Conservation (phyloP, 2,888 invertebrate genomes). For the Rotaria macrura region DNA sequence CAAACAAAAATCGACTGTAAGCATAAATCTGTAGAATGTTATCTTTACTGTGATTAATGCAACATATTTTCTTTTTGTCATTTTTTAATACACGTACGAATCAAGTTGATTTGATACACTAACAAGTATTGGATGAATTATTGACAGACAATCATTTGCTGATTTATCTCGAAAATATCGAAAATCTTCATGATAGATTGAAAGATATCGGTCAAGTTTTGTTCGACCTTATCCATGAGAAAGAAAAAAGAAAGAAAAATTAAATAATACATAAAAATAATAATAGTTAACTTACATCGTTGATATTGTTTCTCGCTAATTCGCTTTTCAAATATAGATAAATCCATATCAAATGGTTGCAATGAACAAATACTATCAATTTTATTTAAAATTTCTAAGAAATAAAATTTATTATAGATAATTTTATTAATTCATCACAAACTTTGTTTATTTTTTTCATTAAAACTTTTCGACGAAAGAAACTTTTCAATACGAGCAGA, state of each 20-base stretch:
- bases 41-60: too few species aligned
- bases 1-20: too few species aligned
- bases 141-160: background rate
- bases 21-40: too few species aligned
- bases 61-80: background rate
- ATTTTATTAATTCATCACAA: background rate
- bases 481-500: background rate
- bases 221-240: background rate
- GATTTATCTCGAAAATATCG: background rate
- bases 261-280: background rate
- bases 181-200: constrained; percentile 6
- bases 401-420: background rate
- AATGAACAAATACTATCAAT: background rate
- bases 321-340: background rate
- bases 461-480: background rate
- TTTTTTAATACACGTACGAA: too few species aligned
- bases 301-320: background rate
- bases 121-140: background rate
- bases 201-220: constrained; percentile 6
- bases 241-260: background rate
- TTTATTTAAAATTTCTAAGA: background rate
- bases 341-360: background rate
- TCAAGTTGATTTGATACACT: background rate
- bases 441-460: constrained; percentile 8
- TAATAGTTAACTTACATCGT: background rate